These are phyloP conservation scores for Upupa epops DNA, from an alignment of 2,113 vertebrate species.

Conservation along the genomic window DNA sequence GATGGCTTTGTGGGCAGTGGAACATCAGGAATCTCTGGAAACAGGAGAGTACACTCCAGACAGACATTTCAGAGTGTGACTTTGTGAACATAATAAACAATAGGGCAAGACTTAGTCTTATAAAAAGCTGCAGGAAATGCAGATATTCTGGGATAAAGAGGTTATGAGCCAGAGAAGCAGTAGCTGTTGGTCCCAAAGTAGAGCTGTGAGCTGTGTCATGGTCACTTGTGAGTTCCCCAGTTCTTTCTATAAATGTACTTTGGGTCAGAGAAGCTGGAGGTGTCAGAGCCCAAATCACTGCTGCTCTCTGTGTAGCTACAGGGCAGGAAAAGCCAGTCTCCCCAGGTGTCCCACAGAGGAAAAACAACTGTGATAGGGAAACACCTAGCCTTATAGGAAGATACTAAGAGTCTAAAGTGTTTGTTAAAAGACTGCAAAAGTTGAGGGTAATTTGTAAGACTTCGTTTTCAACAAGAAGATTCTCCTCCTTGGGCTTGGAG, in stretches of 20 bases:
- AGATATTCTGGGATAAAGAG: background rate
- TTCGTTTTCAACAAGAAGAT: background rate
- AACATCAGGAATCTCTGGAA: background rate
- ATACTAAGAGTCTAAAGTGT: background rate
- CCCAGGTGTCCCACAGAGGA: too few relatives aligned
- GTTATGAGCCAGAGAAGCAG: background rate
- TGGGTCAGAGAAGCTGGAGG: background rate
- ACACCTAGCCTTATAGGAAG: background rate
- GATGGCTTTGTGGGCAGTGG: background rate
- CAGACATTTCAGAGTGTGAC: too few relatives aligned
- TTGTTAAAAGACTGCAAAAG: background rate
- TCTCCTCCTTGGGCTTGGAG: background rate
- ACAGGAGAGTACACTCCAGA: background rate
- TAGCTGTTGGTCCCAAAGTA: background rate
- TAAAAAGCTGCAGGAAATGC: background rate
- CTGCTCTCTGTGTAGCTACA: background rate
- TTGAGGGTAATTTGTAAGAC: background rate
- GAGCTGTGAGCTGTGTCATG: background rate
- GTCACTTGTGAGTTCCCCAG: background rate
- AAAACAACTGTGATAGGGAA: accelerated
- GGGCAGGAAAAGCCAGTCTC: background rate
- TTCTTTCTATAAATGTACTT: background rate
- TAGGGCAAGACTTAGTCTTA: background rate
- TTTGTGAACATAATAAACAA: background rate
- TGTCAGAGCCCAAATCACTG: background rate